Evolutionary conservation across 2,113 vertebrate genomes (phyloP).

Genomic region (Neopipo cinnamomea): DNA sequence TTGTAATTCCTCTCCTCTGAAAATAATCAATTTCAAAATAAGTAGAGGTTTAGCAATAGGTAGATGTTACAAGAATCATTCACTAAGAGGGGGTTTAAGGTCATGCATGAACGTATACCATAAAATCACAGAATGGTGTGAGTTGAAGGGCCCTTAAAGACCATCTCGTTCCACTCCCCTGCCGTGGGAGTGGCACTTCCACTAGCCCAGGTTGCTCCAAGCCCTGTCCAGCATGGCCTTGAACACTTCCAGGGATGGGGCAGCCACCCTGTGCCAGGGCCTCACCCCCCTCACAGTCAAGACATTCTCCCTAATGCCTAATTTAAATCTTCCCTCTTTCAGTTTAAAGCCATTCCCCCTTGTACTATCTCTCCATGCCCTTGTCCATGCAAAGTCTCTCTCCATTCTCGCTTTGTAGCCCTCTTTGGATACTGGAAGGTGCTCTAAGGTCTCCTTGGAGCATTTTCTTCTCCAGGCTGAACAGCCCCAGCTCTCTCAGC

Average conservation of each 20-base stretch:
- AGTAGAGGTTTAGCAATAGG: not conserved
- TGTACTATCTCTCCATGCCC: not conserved
- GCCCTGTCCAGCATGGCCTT: not conserved
- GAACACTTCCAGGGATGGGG: not conserved
- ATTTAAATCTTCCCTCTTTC: not conserved
- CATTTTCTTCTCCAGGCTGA: not conserved
- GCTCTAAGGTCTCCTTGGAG: not conserved
- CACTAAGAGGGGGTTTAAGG: not conserved
- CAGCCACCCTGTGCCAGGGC: not conserved
- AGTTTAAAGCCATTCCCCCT: not conserved
- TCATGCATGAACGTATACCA: not conserved
- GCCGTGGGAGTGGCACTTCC: not conserved
- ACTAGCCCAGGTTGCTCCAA: not conserved
- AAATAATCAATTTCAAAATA: not conserved
- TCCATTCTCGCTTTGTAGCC: not conserved
- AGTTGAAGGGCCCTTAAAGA: not conserved
- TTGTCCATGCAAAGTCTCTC: not conserved
- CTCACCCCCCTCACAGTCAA: not conserved
- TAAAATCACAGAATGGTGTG: not conserved
- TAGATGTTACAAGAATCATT: not conserved
- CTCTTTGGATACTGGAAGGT: not conserved
- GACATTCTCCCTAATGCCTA: not conserved
- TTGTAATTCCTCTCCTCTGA: not conserved
- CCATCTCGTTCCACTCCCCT: fast-evolving
- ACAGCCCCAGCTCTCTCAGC: not conserved